phyloP scores from a whole-genome alignment of 2,888 invertebrate species.

The Tanypteryx hageni region DNA sequence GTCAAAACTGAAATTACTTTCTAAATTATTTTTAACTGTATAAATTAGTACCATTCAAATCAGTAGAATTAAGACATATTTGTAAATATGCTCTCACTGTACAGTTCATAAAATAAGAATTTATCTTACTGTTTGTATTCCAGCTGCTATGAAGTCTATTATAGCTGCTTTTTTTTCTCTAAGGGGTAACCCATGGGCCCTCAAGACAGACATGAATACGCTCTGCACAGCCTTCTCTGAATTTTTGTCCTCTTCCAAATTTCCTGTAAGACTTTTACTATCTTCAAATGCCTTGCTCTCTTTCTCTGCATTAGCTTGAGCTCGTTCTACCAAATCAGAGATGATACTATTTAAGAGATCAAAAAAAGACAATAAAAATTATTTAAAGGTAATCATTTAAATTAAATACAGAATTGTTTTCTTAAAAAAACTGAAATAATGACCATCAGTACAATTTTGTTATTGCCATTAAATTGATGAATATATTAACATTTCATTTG shows the following conservation, averaged over 20 bases:
- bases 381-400: too few relatives aligned
- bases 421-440: too few relatives aligned
- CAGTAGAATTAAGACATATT: too few relatives aligned
- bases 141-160: constrained; percentile 91
- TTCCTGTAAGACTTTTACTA: constrained; percentile 70
- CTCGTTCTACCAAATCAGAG: constrained; percentile 86
- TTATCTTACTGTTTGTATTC: constrained; percentile 86
- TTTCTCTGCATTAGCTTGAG: constrained; percentile 71
- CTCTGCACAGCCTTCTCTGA: constrained; percentile 80
- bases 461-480: too few relatives aligned
- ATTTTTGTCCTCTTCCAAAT: constrained; percentile 78
- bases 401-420: too few relatives aligned
- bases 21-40: too few relatives aligned
- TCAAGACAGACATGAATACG: constrained; percentile 86
- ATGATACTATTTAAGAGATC: constrained; percentile 81
- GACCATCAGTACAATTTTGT: too few relatives aligned
- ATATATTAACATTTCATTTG: too few relatives aligned
- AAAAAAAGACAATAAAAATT: neutral
- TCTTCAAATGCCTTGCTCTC: neutral
- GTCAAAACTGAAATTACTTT: too few relatives aligned
- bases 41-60: too few relatives aligned
- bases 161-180: constrained; percentile 90
- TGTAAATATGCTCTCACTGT: too few relatives aligned
- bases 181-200: constrained; percentile 84
- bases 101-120: neutral